These are phyloP conservation scores for Sanderia malayensis DNA, from an alignment of 30 jellyfish, hydroid and myxozoan species.

Conservation along the genomic window DNA sequence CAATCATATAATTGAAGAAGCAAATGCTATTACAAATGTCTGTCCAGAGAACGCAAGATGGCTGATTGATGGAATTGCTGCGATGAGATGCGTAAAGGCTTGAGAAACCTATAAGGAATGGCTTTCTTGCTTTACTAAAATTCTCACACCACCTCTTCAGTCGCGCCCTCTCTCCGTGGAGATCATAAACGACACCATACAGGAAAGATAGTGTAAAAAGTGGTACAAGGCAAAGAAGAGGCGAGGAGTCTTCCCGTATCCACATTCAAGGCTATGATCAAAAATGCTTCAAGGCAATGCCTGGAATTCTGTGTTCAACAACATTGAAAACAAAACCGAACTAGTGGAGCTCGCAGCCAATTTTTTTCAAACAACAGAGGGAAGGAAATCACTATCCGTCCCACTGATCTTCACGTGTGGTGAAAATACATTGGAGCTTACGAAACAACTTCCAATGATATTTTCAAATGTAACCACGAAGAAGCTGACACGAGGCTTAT, in stretches of 20 bases:
- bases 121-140: not conserved
- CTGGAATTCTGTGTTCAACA: no score
- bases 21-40: slow-evolving; percentile 9
- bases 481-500: no score
- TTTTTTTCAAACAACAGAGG: no score
- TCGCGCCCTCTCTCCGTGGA: slow-evolving; percentile 20
- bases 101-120: slow-evolving; percentile 27
- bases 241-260: slow-evolving; percentile 4
- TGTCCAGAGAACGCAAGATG: slow-evolving; percentile 21
- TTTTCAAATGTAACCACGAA: no score
- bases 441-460: no score
- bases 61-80: slow-evolving; percentile 30
- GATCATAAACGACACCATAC: slow-evolving; percentile 22
- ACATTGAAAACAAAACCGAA: no score
- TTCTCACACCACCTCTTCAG: slow-evolving; percentile 4
- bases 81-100: slow-evolving; percentile 22
- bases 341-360: no score
- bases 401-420: no score
- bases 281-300: slow-evolving; percentile 29
- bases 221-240: slow-evolving; percentile 21
- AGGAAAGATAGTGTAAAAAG: slow-evolving; percentile 11
- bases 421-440: no score
- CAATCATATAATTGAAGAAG: slow-evolving; percentile 1
- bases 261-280: slow-evolving; percentile 31
- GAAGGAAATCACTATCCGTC: no score